These are phyloP conservation scores for Coleophora deauratella DNA, from an alignment of 2,888 invertebrate genomes.

Conservation along the genomic window DNA sequence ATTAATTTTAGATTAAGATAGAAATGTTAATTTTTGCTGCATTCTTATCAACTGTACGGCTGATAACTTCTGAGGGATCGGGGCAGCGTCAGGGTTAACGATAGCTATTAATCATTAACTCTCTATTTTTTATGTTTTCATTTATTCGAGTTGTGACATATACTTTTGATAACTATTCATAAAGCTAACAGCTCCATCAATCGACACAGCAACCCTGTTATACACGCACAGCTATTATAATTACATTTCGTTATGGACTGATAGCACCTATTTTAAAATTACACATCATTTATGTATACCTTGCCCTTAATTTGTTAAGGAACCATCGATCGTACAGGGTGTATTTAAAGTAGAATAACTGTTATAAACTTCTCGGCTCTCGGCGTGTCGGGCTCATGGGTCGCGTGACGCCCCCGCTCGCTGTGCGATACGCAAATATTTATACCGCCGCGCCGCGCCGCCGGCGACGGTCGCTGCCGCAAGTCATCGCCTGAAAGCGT, in stretches of 20 bases:
- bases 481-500: conserved; percentile 66
- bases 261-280: conserved; percentile 4
- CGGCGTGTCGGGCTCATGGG: conserved; percentile 41
- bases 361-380: conserved; percentile 31
- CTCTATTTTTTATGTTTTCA: no score
- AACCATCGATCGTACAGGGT: conserved; percentile 38
- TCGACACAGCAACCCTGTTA: no score
- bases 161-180: no score
- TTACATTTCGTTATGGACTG: neutral
- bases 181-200: no score
- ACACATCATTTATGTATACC: conserved; percentile 12
- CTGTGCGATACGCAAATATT: conserved; percentile 61
- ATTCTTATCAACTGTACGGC: conserved; percentile 2
- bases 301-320: conserved; percentile 34
- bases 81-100: neutral
- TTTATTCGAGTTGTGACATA: no score
- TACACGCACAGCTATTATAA: no score
- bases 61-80: neutral
- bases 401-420: conserved; percentile 3
- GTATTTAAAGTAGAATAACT: conserved; percentile 47
- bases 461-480: conserved; percentile 21
- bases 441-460: conserved; percentile 35
- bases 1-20: conserved; percentile 6
- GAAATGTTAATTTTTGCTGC: neutral
- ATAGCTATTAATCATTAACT: no score